phyloP scores from a whole-genome alignment of 2,113 vertebrate species.

The Oenanthe melanoleuca region DNA sequence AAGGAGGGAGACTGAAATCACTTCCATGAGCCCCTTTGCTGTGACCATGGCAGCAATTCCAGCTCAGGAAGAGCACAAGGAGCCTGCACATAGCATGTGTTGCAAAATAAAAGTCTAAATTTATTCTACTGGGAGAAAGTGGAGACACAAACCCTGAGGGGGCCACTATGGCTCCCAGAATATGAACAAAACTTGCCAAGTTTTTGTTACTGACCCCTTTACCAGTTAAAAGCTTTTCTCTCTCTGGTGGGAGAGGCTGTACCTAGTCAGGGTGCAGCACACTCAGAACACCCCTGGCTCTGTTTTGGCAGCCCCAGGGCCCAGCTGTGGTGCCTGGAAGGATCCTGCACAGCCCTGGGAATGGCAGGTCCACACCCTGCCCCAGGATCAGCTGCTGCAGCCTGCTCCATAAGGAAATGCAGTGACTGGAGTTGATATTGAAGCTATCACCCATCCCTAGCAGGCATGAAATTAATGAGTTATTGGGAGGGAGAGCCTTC shows the following conservation, averaged over 20 bases:
- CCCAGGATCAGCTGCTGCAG: background rate
- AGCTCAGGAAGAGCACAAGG: background rate
- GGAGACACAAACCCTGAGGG: background rate
- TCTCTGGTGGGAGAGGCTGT: background rate
- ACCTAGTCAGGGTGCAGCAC: background rate
- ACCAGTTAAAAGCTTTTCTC: background rate
- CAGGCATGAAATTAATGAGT: background rate
- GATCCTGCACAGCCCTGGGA: background rate
- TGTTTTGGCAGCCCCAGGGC: background rate
- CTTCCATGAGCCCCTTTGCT: rapidly evolving
- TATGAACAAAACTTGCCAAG: background rate
- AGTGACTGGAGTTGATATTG: background rate
- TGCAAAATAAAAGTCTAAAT: background rate
- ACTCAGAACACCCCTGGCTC: background rate
- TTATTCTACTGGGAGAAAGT: background rate
- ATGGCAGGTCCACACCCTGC: background rate
- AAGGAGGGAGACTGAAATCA: background rate
- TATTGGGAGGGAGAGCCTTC: background rate
- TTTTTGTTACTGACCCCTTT: background rate
- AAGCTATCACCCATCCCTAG: background rate
- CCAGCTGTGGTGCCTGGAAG: background rate
- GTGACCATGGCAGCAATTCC: background rate
- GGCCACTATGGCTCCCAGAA: background rate
- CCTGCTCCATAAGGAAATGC: background rate
- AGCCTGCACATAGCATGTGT: background rate